Evolutionary conservation across 2,113 vertebrate genomes (phyloP).

Genomic region (Gobius niger): DNA sequence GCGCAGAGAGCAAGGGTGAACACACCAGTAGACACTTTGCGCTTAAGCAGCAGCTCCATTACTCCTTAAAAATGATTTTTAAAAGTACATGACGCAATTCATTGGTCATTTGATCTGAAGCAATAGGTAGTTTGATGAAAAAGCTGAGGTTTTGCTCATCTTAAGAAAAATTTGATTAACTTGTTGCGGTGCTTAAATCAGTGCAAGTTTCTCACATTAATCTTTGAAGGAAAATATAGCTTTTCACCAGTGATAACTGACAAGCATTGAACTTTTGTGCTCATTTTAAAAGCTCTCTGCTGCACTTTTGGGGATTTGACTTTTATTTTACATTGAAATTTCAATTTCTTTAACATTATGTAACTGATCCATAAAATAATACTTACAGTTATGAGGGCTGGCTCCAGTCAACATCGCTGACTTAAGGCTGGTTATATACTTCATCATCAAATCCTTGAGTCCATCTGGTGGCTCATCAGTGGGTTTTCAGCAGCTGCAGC

Average conservation of each 20-base stretch:
- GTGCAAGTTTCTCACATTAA: constrained; percentile 5
- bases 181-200: neutral
- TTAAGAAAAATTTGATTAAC: neutral
- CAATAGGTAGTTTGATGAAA: constrained; percentile 5
- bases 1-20: constrained; percentile 30
- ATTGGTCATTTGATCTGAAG: constrained; percentile 43
- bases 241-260: neutral
- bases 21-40: constrained; percentile 23
- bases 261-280: neutral
- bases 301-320: neutral
- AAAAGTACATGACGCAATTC: constrained; percentile 19
- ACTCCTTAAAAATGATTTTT: constrained; percentile 30
- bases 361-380: too few relatives aligned
- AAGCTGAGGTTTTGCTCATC: constrained; percentile 16
- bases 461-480: too few relatives aligned
- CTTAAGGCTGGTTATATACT: too few relatives aligned
- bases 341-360: too few relatives aligned
- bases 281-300: neutral
- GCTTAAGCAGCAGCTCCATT: constrained; percentile 45
- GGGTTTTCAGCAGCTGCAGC: too few relatives aligned
- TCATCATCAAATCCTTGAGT: too few relatives aligned
- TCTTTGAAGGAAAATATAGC: neutral
- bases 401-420: too few relatives aligned
- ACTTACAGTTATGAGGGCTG: too few relatives aligned
- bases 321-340: neutral